Percentiles rank a stretch among this genome's conserved stretches.
phyloP scores from a whole-genome alignment of 2,888 invertebrate genomes.

The Mimas tiliae region DNA sequence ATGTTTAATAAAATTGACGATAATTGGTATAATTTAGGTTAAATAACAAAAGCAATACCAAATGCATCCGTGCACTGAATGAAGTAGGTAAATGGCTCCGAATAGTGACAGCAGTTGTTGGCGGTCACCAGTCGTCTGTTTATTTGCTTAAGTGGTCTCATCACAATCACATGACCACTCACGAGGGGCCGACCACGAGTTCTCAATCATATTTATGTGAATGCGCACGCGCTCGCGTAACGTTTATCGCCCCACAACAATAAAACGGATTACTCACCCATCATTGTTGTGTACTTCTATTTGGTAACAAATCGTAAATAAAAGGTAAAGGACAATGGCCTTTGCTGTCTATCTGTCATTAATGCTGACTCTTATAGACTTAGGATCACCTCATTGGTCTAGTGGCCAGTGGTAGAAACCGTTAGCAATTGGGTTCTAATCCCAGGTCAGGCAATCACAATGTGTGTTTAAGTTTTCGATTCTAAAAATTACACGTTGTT shows the following conservation, averaged over 20 bases:
- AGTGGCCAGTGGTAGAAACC: too few relatives aligned
- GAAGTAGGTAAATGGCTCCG: conserved; percentile 48
- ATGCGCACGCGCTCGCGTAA: conserved; percentile 52
- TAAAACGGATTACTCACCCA: conserved; percentile 63
- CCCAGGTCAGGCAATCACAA: too few relatives aligned
- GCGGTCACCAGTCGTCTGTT: conserved; percentile 62
- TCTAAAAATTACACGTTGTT: too few relatives aligned
- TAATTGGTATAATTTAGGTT: neutral
- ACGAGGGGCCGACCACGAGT: conserved; percentile 75
- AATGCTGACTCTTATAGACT: neutral
- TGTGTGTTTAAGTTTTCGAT: too few relatives aligned
- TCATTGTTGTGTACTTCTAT: conserved; percentile 51
- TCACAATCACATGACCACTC: conserved; percentile 80
- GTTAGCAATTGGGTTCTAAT: too few relatives aligned
- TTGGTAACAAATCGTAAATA: conserved; percentile 56
- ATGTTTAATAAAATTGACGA: neutral
- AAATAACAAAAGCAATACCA: neutral
- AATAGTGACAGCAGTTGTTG: conserved; percentile 62
- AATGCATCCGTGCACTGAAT: conserved; percentile 20
- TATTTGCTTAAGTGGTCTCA: conserved; percentile 83
- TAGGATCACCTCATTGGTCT: neutral
- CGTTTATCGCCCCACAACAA: conserved; percentile 59
- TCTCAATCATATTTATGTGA: conserved; percentile 66
- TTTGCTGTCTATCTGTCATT: conserved; percentile 32
- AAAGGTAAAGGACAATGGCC: conserved; percentile 65